Evolutionary conservation across 2,888 invertebrate species (phyloP).

Genomic region (Epinotia demarniana): DNA sequence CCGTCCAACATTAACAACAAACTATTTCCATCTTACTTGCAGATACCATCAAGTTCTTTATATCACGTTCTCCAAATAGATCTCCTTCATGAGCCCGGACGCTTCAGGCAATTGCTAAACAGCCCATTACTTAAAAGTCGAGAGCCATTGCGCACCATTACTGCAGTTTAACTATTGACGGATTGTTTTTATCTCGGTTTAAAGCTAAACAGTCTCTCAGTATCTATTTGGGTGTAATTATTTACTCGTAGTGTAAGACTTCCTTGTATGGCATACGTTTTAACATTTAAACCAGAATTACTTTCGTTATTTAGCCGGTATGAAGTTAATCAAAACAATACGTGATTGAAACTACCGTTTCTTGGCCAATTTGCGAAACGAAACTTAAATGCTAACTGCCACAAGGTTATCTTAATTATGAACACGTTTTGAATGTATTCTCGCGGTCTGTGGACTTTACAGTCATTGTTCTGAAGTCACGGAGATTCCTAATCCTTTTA

Average conservation of each 20-base stretch:
- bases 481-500: not conserved
- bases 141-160: conserved; percentile 37
- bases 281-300: conserved; percentile 4
- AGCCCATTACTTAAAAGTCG: conserved; percentile 34
- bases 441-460: conserved; percentile 8
- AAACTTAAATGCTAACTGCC: conserved; percentile 39
- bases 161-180: conserved; percentile 37
- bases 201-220: conserved; percentile 21
- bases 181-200: conserved; percentile 31
- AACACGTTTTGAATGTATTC: conserved; percentile 36
- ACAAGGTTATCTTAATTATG: conserved; percentile 42
- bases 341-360: conserved; percentile 41
- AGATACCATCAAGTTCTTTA: conserved; percentile 29
- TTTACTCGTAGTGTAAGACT: conserved; percentile 4
- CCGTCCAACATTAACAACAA: conserved; percentile 29
- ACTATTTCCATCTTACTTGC: conserved; percentile 30
- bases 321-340: conserved; percentile 19
- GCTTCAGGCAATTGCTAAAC: conserved; percentile 32
- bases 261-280: conserved; percentile 18
- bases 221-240: conserved; percentile 16
- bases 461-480: conserved; percentile 15
- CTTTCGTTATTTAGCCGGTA: not conserved
- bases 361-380: conserved; percentile 35
- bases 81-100: conserved; percentile 27
- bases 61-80: conserved; percentile 23